A percentile compares a stretch with the other conserved stretches of the same genome.
Conservation (phyloP, 2,888 invertebrate genomes). For the Caenorhabditis sinica region DNA sequence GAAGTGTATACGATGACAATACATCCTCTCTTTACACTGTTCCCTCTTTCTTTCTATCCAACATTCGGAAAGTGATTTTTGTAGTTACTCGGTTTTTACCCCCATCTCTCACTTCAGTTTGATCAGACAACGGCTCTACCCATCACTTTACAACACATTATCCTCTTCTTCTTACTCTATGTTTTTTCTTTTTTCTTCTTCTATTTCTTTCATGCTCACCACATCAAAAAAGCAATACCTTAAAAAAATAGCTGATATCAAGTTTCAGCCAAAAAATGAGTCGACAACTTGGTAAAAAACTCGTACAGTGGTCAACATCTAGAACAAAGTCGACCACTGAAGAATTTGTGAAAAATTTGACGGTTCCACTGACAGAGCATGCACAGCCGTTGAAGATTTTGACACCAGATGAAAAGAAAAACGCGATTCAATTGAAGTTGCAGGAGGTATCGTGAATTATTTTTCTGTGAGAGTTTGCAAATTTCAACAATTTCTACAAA, state of each 20-base stretch:
- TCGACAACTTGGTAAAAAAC: conserved; percentile 26
- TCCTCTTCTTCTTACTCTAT: not conserved
- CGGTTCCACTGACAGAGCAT: conserved; percentile 53
- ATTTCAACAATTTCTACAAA: not conserved
- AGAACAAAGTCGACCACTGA: conserved; percentile 9
- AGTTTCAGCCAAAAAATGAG: conserved; percentile 21
- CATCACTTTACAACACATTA: conserved; percentile 24
- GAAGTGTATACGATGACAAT: conserved; percentile 28
- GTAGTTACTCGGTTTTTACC: not conserved
- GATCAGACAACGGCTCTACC: not conserved
- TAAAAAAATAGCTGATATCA: not conserved
- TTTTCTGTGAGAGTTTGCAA: too few relatives aligned
- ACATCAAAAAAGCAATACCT: not conserved
- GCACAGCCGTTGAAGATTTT: conserved; percentile 19
- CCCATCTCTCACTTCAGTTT: not conserved
- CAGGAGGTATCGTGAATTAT: conserved; percentile 37
- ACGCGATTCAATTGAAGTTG: conserved; percentile 41
- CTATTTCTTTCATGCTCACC: not conserved
- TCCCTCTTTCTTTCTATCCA: not conserved
- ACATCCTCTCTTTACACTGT: not conserved
- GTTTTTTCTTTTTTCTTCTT: conserved; percentile 6
- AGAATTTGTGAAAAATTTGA: conserved; percentile 42
- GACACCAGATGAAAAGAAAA: conserved; percentile 39
- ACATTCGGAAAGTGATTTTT: conserved; percentile 34
- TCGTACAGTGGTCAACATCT: conserved; percentile 32